Base-by-base conservation (phyloP, 1,140 invertebrate species). In the Drosophila oshimai region DNA sequence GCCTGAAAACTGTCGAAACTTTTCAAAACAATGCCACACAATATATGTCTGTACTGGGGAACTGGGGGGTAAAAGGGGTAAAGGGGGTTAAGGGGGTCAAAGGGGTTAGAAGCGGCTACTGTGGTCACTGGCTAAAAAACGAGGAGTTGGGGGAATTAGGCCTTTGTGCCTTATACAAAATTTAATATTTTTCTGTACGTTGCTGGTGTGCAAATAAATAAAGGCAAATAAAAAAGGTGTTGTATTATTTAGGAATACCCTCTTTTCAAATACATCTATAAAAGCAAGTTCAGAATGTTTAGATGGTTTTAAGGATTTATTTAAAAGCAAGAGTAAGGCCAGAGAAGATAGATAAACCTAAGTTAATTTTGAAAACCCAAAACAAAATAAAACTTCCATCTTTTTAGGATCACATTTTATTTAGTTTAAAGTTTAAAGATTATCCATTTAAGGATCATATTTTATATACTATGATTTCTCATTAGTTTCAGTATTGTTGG, bases 1-100 rank as follows among this genome's bases (percentile, higher is more conserved):
- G 55, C 29, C 77, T 65, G 55, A 41, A 81, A 81, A 68, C 55
- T 77, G 77, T 77, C 73, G 78, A 81, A 81, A 76, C 53, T 81
- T 80, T 81, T 65, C 60, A 75, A 81, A 80, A 80, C 77, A 81
- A 72, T 41, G 51, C 45, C 31, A 36, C 29, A 28, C 29, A 18
- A 31, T 20, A 24, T 44, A 22, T 24, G 13, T 42, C 22, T 22
- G 10, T 41, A 22, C 9, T 4, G 20, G 39, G 12, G 3, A 44
- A 26, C 22, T 15, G 12, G 15, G 17, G 10, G 10, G 6, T 4
- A 15, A 36, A 13, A 1, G 12, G 7, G 12, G 29, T 2, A 13
- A 28, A 3, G 9, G 36, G 6, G 20, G 13, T n/a, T n/a, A n/a
- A n/a, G n/a, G 12, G 6, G 12, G 12, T 3, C 20, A 36, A 13